These are phyloP conservation scores for Aurelia coerulea DNA, from an alignment of 30 jellyfish, hydroid and myxozoan genomes.

Conservation along the genomic window DNA sequence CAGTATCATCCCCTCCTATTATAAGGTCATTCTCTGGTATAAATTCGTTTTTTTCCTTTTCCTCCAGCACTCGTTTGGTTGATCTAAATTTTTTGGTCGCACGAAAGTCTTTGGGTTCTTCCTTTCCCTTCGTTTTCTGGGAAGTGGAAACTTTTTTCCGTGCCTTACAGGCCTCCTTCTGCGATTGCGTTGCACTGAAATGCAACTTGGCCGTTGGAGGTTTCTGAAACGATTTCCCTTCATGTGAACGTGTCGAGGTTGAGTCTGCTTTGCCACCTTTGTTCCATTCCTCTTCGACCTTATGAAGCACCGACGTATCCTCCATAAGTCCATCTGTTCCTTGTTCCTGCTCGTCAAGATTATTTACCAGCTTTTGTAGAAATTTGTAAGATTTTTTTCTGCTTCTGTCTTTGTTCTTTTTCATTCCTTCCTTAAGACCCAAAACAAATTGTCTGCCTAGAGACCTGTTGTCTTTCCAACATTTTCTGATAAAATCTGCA, in stretches of 20 bases:
- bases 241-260: not conserved
- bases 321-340: not conserved
- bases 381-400: not conserved
- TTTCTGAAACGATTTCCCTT: not conserved
- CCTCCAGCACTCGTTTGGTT: no score
- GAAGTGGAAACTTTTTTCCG: not conserved
- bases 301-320: not conserved
- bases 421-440: constrained; percentile 10
- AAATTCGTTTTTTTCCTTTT: no score
- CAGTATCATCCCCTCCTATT: no score
- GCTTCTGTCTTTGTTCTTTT: not conserved
- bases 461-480: constrained; percentile 18
- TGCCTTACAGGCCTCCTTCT: not conserved
- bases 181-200: not conserved
- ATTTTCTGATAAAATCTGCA: not conserved
- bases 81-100: not conserved
- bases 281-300: not conserved
- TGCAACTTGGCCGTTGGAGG: not conserved
- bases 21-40: no score
- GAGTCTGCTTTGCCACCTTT: not conserved
- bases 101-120: no score
- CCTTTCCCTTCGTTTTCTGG: not conserved
- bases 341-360: not conserved
- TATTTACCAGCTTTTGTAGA: not conserved
- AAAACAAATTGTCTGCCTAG: not conserved